A percentile compares a stretch with the other conserved stretches of the same genome.
These are phyloP conservation scores for Coilia nasus DNA, from an alignment of 2,797 vertebrate genomes.

Conservation along the genomic window DNA sequence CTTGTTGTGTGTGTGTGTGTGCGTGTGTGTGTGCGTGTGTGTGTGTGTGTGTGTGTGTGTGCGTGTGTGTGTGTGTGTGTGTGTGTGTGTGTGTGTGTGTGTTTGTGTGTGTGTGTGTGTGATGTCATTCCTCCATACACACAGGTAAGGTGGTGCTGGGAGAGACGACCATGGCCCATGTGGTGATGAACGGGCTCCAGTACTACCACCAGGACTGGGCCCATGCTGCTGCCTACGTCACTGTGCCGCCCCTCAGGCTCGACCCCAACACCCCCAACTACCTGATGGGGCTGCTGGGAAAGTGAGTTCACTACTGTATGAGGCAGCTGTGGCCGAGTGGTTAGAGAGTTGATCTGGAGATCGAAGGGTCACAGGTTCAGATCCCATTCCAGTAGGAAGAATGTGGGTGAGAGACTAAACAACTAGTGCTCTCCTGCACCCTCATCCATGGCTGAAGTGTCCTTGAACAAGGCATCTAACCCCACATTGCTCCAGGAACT, in stretches of 20 bases:
- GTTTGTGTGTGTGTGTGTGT: not conserved
- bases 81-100: not conserved
- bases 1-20: too few species aligned
- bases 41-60: not conserved
- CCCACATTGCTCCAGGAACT: too few species aligned
- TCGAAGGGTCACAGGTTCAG: too few species aligned
- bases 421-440: too few species aligned
- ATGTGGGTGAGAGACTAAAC: too few species aligned
- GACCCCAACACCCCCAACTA: constrained; percentile 92
- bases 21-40: not conserved
- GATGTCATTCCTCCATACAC: not conserved
- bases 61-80: not conserved
- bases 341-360: too few species aligned
- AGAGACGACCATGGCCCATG: constrained; percentile 90
- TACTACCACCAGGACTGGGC: constrained; percentile 98
- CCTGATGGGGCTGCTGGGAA: constrained; percentile 95
- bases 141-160: constrained; percentile 93
- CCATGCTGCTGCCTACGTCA: constrained; percentile 91
- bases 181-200: constrained; percentile 90
- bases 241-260: constrained; percentile 90
- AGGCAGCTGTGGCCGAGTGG: too few species aligned
- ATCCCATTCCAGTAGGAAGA: too few species aligned
- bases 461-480: too few species aligned
- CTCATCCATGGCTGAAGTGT: too few species aligned
- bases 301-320: constrained; percentile 73